Conservation (phyloP, 1,140 invertebrate genomes). For the Asbolus verrucosus region DNA sequence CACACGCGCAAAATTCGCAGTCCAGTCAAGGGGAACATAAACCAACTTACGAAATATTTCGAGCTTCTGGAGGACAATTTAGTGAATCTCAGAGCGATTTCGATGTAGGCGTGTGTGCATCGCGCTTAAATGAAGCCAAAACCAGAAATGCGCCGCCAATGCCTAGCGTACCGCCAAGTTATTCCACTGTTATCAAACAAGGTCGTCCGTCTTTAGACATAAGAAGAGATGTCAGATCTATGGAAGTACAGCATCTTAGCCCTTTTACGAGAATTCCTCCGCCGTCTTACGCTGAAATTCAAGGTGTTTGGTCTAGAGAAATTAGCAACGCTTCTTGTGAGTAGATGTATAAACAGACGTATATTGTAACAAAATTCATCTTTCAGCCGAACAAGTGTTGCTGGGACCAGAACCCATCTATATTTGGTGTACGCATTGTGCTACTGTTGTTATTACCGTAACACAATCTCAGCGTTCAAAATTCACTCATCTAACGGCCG, state of each 20-base stretch:
- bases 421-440: conserved; percentile 63
- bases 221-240: conserved; percentile 32
- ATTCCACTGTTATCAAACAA: conserved; percentile 57
- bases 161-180: conserved; percentile 56
- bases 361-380: neutral
- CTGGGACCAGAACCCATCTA: conserved; percentile 62
- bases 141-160: conserved; percentile 33
- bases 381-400: conserved; percentile 54
- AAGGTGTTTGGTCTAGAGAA: conserved; percentile 49
- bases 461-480: conserved; percentile 59
- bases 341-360: neutral
- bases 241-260: conserved; percentile 43
- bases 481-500: conserved; percentile 61
- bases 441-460: conserved; percentile 60
- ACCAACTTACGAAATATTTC: conserved; percentile 9
- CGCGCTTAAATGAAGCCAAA: neutral
- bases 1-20: neutral
- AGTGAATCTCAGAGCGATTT: conserved; percentile 15
- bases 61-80: neutral
- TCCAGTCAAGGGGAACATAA: neutral
- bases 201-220: conserved; percentile 45
- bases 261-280: conserved; percentile 56
- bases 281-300: conserved; percentile 58
- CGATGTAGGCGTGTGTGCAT: neutral
- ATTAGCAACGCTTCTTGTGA: conserved; percentile 51